Percentiles rank a stretch among this genome's conserved stretches.
Conservation (phyloP, 1,140 invertebrate species). For the Papilio helenus region DNA sequence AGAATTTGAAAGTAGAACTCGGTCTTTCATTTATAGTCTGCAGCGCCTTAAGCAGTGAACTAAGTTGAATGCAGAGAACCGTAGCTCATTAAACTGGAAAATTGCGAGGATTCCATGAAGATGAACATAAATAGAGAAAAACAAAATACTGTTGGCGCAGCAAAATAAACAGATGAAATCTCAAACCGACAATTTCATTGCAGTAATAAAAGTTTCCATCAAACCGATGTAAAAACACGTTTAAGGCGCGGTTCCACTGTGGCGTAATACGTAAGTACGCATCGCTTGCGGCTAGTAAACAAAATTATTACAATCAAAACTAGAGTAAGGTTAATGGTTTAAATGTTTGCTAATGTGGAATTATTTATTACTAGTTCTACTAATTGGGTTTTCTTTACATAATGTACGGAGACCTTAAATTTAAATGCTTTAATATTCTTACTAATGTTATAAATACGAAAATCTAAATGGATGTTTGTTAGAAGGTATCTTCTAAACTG, state of each 20-base stretch:
- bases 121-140: conserved; percentile 11
- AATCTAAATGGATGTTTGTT: no score
- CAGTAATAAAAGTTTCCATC: conserved; percentile 1
- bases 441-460: no score
- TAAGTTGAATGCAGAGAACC: conserved; percentile 6
- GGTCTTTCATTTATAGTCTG: conserved; percentile 9
- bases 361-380: neutral
- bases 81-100: conserved; percentile 27
- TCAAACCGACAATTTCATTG: neutral
- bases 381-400: neutral
- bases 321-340: conserved; percentile 19
- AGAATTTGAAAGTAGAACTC: conserved; percentile 24
- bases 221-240: conserved; percentile 20
- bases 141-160: neutral
- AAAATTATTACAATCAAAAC: conserved; percentile 8
- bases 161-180: conserved; percentile 7
- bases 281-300: conserved; percentile 14
- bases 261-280: conserved; percentile 7
- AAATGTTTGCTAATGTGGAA: neutral
- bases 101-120: conserved; percentile 23
- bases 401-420: neutral
- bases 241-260: conserved; percentile 17
- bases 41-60: conserved; percentile 24
- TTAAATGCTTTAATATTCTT: no score
- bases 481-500: no score